Base-by-base conservation (phyloP, 1,140 invertebrate genomes). In the Drosophila ohnishii region DNA sequence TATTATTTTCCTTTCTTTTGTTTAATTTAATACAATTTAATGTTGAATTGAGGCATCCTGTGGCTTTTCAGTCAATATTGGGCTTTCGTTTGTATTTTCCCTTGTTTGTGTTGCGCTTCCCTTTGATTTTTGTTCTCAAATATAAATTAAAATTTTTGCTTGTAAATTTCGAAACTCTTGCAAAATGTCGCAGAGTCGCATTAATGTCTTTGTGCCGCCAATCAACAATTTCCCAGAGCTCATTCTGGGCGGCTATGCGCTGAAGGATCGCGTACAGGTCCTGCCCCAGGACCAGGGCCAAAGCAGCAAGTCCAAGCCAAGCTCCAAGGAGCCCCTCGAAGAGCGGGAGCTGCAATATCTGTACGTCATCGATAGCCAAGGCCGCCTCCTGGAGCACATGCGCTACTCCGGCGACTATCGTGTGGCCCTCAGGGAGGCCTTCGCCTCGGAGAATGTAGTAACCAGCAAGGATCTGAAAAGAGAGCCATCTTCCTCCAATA, bases 341-440 rank as follows among this genome's bases (percentile, higher is more conserved):
- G 58, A 59, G 16, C 59, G 60, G 7, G 42, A 37, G 35, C 11
- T 63, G 50, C 66, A 72, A 19, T 84, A 61, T 6, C 62, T 84
- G 2, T 84, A 73, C 25, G 44, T 84, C 16, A 47, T 72, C 30
- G 67, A 84, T 44, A 44, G 63, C 30, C 42, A 65, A 13, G 76
- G 80, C 0, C 37, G 44, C 0, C 4, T 84, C 7, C 35, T 84
- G 76, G 80, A 84, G 50, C 80, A 84, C 42, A 32, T 84, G 19
- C 59, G 73, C 25, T 84, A 84, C 32, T 62, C 71, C 39, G 80
- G 80, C 28, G 32, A 84, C 42, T 80, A 84, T 51, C 80, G 80
- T 10, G n/a, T 16, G 10, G 80, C 76, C 2, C 57, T 84, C 2
- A 57, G 60, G 4, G 60, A 70, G 32, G 51, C 81, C 40, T 51